Percentiles rank a stretch among this genome's conserved stretches.
These are phyloP conservation scores for Andrena bucephala DNA, from an alignment of 2,888 invertebrate species.

Conservation along the genomic window DNA sequence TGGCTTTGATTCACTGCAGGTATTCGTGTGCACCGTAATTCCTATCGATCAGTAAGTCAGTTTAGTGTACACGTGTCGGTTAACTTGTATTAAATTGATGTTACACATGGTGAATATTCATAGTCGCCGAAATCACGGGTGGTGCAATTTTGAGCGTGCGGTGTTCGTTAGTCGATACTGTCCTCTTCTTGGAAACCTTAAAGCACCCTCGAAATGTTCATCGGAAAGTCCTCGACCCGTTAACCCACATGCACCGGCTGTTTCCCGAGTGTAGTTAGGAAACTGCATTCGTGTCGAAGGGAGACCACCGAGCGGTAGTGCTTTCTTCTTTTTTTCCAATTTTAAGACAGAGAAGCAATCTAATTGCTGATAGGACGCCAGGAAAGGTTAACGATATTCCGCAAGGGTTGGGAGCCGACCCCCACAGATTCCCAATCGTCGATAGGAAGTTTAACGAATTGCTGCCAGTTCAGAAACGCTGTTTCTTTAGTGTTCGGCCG, in stretches of 20 bases:
- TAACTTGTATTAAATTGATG: neutral
- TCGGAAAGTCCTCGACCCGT: slow-evolving; percentile 60
- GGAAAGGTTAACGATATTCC: neutral
- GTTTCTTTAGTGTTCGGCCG: neutral
- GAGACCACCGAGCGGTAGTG: slow-evolving; percentile 25
- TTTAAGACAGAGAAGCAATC: slow-evolving; percentile 18
- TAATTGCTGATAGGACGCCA: neutral
- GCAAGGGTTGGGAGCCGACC: neutral
- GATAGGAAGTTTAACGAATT: neutral
- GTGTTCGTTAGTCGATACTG: slow-evolving; percentile 63
- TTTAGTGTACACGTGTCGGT: too few species aligned
- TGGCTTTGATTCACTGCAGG: too few species aligned
- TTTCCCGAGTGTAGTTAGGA: slow-evolving; percentile 46
- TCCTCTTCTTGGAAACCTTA: slow-evolving; percentile 50
- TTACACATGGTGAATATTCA: neutral
- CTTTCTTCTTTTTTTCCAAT: slow-evolving; percentile 31
- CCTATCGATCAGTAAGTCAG: too few species aligned
- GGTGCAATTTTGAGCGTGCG: slow-evolving; percentile 17
- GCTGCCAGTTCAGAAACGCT: neutral
- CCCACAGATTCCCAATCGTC: neutral
- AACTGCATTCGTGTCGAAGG: slow-evolving; percentile 51
- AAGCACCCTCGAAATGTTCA: slow-evolving; percentile 64
- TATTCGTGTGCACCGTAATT: too few species aligned
- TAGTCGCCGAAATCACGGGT: neutral
- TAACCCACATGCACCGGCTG: slow-evolving; percentile 59